Evolutionary conservation across 2,113 vertebrate genomes (phyloP), one percentile per base, ranked within the genome.

Genomic region (Indicator indicator): DNA sequence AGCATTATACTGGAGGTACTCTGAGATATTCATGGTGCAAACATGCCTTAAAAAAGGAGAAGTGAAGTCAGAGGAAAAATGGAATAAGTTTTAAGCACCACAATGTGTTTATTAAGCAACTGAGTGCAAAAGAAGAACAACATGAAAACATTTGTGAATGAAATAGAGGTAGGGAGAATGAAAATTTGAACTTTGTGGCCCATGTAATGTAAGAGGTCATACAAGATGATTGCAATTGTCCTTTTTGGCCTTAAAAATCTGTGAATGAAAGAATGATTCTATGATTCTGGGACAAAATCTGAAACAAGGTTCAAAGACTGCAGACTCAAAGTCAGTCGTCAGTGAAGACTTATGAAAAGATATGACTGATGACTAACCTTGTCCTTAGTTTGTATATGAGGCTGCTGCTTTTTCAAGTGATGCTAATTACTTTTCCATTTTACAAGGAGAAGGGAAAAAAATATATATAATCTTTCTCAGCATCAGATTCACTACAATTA

Each of bases 401-500:
- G 72, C 68, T 88, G 82, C 21, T 56, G 38, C 71, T 96, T 96
- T 96, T 96, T 83, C 90, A 96, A 95, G 80, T 96, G 95, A 94
- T 83, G 97, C 86, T 83, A 96, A 77, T 91, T 91, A 96, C 81
- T 96, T 96, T 95, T 92, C 77, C 4, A 1, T 96, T 70, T 93
- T 80, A 95, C 46, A n/a, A 79, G 67, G 12, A 86, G 79, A 56
- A 90, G 85, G 96, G 97, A 95, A 46, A 95, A 5, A 44, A 9
- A 95, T 63, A 91, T 87, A 93, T 70, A 71, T 58, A 97, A 97
- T 94, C 71, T 95, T 94, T 96, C 94, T 95, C 83, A 90, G 86
- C 93, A 96, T 91, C 76, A 82, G 56, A 86, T 97, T 97, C 95
- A 93, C 95, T 96, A 72, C 93, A 96, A 91, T 79, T 95, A 91